Base-by-base conservation (phyloP, 92 coral and sea anemone genomes). In the Epizoanthus scotinus region DNA sequence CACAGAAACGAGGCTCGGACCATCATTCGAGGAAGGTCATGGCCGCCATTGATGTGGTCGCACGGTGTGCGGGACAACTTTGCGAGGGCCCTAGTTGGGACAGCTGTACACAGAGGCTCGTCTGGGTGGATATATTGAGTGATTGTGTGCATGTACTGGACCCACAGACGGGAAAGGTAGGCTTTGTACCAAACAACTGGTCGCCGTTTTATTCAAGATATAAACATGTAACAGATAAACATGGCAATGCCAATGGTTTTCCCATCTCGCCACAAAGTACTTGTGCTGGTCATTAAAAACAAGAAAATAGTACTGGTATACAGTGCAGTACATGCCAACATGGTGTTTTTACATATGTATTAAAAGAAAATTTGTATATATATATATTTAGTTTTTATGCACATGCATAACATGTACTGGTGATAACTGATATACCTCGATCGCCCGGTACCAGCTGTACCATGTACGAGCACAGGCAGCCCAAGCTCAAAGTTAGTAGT, bases 1-100 rank as follows among this genome's bases (percentile, higher is more conserved):
- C 52, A 0, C 52, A 47, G 52, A 21, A 68, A 68, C 55, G 73
- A 68, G 26, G 56, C 29, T 36, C 18, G 7, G 27, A 18, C 13
- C 14, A 25, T 62, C 14, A 47, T 47, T 15, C 52, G 52, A 47
- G 52, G 52, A 13, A 47, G 2, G 40, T 3, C 1, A 68, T 68
- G 73, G 29, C 56, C 15, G 27, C 31, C 55, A 14, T 68, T 9
- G 73, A 68, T 8, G 73, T 68, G 5, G 73, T 36, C 20, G 21
- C 25, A 27, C 73, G 55, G 19, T 68, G 29, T 68, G 52, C 55
- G 0, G 73, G 73, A 3, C 28, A 88, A 49, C 91, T 93, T 13
- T 91, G 98, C 55, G 98, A 93, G 75, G 98, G 93, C n/a, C 98
- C 98, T 1, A 86, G 82, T 73, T 93, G 98, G 98, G 98, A 93